Base-by-base conservation (phyloP, 2,797 vertebrate genomes). In the Lindbergichthys nudifrons region DNA sequence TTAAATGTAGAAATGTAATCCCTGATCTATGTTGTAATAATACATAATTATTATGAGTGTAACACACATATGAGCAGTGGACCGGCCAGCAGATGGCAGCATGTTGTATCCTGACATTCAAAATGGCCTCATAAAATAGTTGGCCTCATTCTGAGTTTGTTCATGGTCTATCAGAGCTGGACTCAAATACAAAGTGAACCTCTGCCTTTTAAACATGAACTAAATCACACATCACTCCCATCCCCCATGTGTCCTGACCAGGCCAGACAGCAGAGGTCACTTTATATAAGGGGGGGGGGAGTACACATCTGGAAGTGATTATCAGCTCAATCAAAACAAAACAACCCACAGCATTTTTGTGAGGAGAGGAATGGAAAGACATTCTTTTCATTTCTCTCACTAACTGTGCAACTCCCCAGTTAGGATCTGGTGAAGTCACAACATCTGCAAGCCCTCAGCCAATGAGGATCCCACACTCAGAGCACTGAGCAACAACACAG, bases 221-320 rank as follows among this genome's bases (percentile, higher is more conserved):
- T 16, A 19, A 36, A 52, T n/a, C 4, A 18, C 7, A 18, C 3
- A 1, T 47, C 41, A 48, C 10, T 41, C 50, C 43, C 45, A 50
- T 30, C 41, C 16, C 12, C n/a, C 10, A 2, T 21, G 3, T 30
- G 8, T 41, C 47, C 14, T 3, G 13, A 46, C 14, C 14, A 4
- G 46, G 53, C 51, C 53, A 23, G 39, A 59, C 64, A 52, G 12
- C 71, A 59, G 42, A 73, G 74, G 65, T 77, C 72, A 70, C 36
- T 46, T 80, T 73, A 54, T 56, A 51, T 71, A 65, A 65, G 70
- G 36, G 32, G 26, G 48, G 41, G 26, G 26, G 47, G 73, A n/a
- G 45, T 73, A 67, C 60, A 85, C 87, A 86, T 90, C 87, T 92
- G 88, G 89, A 77, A 65, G 58, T 59, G 41, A 86, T 92, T 75